Evolutionary conservation across 1,140 invertebrate genomes (phyloP).

Genomic region (Listronotus oregonensis): DNA sequence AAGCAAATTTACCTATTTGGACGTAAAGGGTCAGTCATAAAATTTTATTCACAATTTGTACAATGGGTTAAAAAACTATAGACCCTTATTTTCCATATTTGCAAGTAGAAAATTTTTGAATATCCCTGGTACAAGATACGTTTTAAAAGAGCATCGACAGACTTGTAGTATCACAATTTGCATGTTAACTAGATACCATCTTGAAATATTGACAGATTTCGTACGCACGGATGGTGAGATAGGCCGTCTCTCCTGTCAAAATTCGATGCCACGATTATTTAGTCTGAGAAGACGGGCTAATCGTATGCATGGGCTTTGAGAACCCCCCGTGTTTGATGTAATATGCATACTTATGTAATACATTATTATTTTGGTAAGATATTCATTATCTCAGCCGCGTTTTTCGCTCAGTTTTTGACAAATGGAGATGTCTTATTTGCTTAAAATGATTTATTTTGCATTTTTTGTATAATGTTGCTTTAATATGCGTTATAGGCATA

Average conservation of each 20-base stretch:
- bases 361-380: conserved; percentile 39
- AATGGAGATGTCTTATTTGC: conserved; percentile 14
- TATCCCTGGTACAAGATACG: conserved; percentile 22
- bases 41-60: too few species aligned
- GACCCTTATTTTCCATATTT: too few species aligned
- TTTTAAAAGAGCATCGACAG: conserved; percentile 24
- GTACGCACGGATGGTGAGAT: conserved; percentile 29
- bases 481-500: too few species aligned
- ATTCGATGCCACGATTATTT: conserved; percentile 22
- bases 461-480: not conserved
- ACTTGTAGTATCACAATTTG: conserved; percentile 49
- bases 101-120: too few species aligned
- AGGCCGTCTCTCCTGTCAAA: conserved; percentile 23
- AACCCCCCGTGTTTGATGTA: conserved; percentile 34
- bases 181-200: conserved; percentile 54
- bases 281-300: conserved; percentile 42
- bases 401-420: conserved; percentile 9
- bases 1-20: too few species aligned
- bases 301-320: conserved; percentile 45
- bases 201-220: conserved; percentile 51
- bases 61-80: too few species aligned
- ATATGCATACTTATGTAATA: conserved; percentile 40
- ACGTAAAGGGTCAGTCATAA: too few species aligned
- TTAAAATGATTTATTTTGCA: conserved; percentile 1
- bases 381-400: conserved; percentile 27